These are phyloP conservation scores for Acleris literana DNA, from an alignment of 2,888 invertebrate species.

Conservation along the genomic window DNA sequence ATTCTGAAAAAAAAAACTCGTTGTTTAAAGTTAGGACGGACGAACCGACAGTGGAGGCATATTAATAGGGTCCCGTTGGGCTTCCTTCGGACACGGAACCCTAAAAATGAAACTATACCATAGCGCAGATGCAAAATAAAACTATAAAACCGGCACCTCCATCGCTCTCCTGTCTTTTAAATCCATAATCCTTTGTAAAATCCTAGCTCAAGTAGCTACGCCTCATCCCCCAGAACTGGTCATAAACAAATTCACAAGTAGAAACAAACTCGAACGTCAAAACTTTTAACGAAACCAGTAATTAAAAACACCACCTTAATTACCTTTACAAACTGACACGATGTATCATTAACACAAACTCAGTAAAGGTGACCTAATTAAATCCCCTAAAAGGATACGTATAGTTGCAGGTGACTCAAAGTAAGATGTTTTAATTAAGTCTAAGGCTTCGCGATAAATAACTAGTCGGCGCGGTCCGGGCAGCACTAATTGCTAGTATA, in stretches of 20 bases:
- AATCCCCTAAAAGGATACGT: slow-evolving; percentile 63
- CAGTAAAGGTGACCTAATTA: slow-evolving; percentile 62
- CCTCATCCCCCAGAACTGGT: neutral
- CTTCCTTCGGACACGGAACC: no score
- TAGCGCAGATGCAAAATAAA: no score
- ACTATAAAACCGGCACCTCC: no score
- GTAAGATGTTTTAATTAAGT: slow-evolving; percentile 83
- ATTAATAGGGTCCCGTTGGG: no score
- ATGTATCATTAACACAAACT: slow-evolving; percentile 38
- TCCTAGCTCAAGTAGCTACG: no score
- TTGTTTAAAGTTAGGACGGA: no score
- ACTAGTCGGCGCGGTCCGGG: slow-evolving; percentile 66
- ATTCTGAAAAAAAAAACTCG: no score
- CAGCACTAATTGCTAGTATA: slow-evolving; percentile 81
- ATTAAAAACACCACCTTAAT: slow-evolving; percentile 13
- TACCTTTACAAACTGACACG: slow-evolving; percentile 39
- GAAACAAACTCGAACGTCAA: neutral
- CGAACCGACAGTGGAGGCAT: no score
- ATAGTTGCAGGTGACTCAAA: slow-evolving; percentile 68
- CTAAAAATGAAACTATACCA: no score
- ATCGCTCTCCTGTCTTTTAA: no score
- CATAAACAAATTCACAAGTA: neutral
- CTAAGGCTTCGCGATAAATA: slow-evolving; percentile 80
- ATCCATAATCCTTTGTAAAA: no score
- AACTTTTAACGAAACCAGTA: neutral